Conservation (phyloP, 2,797 vertebrate genomes). For the Vireo griseus region DNA sequence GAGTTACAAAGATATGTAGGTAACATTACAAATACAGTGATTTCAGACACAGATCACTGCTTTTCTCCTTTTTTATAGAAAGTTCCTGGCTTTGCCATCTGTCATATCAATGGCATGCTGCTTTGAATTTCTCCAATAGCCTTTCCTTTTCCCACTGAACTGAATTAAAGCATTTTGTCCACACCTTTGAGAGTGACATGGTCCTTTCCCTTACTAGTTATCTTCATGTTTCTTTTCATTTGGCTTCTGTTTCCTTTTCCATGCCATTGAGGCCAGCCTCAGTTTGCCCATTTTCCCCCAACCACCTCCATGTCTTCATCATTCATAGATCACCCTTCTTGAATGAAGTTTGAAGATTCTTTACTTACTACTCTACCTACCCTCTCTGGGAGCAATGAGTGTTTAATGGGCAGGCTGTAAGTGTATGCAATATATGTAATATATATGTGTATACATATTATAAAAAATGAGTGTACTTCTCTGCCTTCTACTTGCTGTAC, state of each 20-base stretch:
- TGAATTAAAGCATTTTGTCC: neutral
- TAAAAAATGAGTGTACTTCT: neutral
- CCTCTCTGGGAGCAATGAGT: neutral
- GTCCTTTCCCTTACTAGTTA: neutral
- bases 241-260: neutral
- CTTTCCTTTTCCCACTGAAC: neutral
- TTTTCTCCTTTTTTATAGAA: neutral
- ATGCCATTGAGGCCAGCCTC: neutral
- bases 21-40: neutral
- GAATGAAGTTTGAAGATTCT: neutral
- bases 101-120: neutral
- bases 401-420: neutral
- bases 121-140: neutral
- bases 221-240: neutral
- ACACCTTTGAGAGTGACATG: neutral
- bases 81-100: neutral
- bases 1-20: neutral
- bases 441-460: neutral
- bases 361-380: neutral
- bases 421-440: neutral
- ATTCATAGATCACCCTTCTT: neutral
- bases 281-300: neutral
- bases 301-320: neutral
- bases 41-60: neutral
- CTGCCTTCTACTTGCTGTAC: neutral